Percentiles rank a stretch among this genome's conserved stretches.
phyloP scores from a whole-genome alignment of 1,140 invertebrate genomes.

The Dendroctonus ponderosae region DNA sequence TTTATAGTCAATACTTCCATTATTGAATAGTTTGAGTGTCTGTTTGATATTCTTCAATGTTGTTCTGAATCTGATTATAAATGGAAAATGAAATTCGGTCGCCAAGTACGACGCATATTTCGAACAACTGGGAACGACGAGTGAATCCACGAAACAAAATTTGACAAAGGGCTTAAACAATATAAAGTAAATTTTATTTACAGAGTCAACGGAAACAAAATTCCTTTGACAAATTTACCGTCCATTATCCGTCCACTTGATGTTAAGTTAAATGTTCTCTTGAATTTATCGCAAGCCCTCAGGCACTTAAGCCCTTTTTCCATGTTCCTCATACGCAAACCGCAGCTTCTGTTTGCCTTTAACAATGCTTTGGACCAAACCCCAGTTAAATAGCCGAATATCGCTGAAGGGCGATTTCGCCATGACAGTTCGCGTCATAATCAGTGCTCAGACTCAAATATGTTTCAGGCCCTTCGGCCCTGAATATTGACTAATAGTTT shows the following conservation, averaged over 20 bases:
- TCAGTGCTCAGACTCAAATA: conserved; percentile 17
- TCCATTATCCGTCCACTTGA: conserved; percentile 21
- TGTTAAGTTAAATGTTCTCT: conserved; percentile 23
- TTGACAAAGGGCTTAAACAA: too few species aligned
- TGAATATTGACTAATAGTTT: conserved; percentile 21
- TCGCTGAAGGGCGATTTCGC: conserved; percentile 10
- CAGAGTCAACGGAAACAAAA: conserved; percentile 17
- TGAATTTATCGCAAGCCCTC: conserved; percentile 24
- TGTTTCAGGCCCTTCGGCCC: conserved; percentile 13
- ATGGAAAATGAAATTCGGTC: too few species aligned
- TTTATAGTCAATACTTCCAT: too few species aligned
- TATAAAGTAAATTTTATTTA: conserved; percentile 19
- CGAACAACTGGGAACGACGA: too few species aligned
- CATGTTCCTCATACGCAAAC: conserved; percentile 25
- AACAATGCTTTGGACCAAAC: conserved; percentile 31
- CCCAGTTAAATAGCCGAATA: conserved; percentile 22
- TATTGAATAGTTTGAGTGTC: too few species aligned
- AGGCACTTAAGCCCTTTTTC: conserved; percentile 26
- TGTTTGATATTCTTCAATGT: too few species aligned
- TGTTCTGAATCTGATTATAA: too few species aligned
- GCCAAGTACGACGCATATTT: too few species aligned
- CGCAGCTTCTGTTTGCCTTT: conserved; percentile 27
- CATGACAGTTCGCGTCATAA: conserved; percentile 27
- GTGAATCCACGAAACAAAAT: too few species aligned
- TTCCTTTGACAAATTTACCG: conserved; percentile 26